Percentiles rank a stretch among this genome's conserved stretches.
phyloP scores from a whole-genome alignment of 2,888 invertebrate genomes.

The Zhengitettix transpicula region DNA sequence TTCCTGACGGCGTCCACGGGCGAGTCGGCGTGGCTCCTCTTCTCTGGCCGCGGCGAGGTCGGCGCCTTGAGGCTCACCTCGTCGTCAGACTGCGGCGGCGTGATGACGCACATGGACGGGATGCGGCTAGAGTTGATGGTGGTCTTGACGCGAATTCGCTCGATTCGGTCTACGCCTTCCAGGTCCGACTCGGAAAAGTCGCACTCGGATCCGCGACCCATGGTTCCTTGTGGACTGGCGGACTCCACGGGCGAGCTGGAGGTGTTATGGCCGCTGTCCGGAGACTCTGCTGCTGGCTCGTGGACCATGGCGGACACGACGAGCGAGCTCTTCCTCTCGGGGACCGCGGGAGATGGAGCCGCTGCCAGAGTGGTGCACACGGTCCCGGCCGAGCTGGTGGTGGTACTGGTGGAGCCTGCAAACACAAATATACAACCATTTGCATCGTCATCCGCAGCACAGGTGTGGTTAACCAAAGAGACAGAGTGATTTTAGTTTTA shows the following conservation, averaged over 20 bases:
- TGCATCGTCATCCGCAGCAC: too few relatives aligned
- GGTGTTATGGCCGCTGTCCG: constrained; percentile 66
- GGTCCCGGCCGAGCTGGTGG: constrained; percentile 78
- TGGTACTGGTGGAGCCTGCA: constrained; percentile 58
- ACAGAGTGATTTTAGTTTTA: too few relatives aligned
- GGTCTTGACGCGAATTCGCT: constrained; percentile 71
- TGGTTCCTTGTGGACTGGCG: constrained; percentile 38
- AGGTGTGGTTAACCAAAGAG: too few relatives aligned
- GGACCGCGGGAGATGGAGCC: constrained; percentile 54
- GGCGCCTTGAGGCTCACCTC: constrained; percentile 36
- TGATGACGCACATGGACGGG: constrained; percentile 84
- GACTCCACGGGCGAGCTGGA: constrained; percentile 63
- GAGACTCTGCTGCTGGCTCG: constrained; percentile 34
- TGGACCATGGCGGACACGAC: constrained; percentile 42
- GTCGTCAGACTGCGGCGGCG: constrained; percentile 74
- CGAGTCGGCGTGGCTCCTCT: constrained; percentile 3
- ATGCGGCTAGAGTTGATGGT: constrained; percentile 74
- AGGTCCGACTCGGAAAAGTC: constrained; percentile 77
- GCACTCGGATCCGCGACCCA: constrained; percentile 56
- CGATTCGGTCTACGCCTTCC: constrained; percentile 74
- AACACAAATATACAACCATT: too few relatives aligned
- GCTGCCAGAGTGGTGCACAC: constrained; percentile 62
- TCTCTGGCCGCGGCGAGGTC: not conserved
- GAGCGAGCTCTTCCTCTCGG: constrained; percentile 65
- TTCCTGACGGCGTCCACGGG: not conserved